Evolutionary conservation across 2,797 vertebrate genomes (phyloP), one percentile per base, ranked within the genome.

Genomic region (Cirrhinus molitorella): DNA sequence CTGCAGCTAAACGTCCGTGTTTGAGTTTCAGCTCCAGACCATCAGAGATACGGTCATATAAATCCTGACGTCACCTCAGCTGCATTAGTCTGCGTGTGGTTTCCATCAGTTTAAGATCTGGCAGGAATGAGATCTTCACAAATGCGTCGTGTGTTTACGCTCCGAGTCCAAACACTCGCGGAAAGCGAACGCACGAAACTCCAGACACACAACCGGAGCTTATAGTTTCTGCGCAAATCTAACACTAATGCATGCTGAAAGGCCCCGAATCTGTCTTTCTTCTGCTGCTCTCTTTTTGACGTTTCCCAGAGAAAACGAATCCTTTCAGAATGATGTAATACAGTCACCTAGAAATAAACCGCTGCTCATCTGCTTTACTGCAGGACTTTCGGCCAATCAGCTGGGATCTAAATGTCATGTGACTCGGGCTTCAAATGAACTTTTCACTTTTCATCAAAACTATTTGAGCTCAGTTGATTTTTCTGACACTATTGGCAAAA

Each of bases 51-150:
- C 3, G 25, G 12, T 23, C 21, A 3, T 34, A 17, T 11, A 23
- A 53, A 23, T 16, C 51, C 72, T 40, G 34, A 59, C 7, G 1
- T 57, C 78, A 67, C 21, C 7, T 37, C 45, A 34, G 34, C 76
- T 47, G 43, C 14, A 21, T 74, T 31, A 28, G 16, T 73, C 47
- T 34, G 59, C 13, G 76, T 51, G 76, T 79, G 77, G 31, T 79
- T 79, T 79, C 45, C 76, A 66, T 79, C 63, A 53, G 59, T 6
- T 65, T 17, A 10, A 37, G 59, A 66, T 66, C 45, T 51, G 76
- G 19, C 76, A 79, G 77, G 45, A 53, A 7, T 40, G 28, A 67
- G 63, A 79, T 55, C 31, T 68, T 53, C 53, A 17, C n/a, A 0
- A 76, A 61, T 3, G 61, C 11, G 12, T 51, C 0, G 47, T 66